Conservation (phyloP, 1,140 invertebrate species). For the Hylyphantes graminicola region DNA sequence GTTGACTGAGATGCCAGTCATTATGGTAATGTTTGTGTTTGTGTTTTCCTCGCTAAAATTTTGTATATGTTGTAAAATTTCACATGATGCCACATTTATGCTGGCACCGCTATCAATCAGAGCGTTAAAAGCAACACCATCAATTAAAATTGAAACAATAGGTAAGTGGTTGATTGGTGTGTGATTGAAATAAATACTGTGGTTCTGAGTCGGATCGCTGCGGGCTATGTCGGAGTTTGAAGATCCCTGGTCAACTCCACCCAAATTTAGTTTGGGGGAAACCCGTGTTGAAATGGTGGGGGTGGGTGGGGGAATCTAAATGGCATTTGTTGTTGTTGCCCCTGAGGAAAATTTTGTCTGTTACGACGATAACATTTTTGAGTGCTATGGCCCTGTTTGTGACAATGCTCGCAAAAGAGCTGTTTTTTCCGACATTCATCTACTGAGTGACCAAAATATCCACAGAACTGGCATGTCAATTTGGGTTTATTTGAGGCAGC, state of each 20-base stretch:
- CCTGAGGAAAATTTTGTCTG: not conserved
- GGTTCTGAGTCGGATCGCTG: not conserved
- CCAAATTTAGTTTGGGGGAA: no score
- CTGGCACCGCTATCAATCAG: not conserved
- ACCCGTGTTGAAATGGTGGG: not conserved
- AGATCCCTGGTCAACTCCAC: no score
- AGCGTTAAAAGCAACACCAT: not conserved
- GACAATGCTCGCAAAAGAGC: no score
- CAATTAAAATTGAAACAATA: not conserved
- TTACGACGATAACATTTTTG: no score
- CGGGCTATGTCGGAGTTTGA: not conserved
- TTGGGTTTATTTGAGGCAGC: not conserved
- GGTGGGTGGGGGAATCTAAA: not conserved
- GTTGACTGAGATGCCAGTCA: not conserved
- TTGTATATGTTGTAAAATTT: not conserved
- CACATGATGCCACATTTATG: not conserved
- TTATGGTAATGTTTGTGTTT: no score
- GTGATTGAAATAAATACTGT: not conserved
- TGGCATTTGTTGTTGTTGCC: not conserved
- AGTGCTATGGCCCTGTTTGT: no score
- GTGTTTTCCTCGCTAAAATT: not conserved
- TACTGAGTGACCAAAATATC: no score
- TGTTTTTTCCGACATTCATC: no score
- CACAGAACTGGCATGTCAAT: no score
- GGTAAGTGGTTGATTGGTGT: not conserved